Evolutionary conservation across 2,797 vertebrate species (phyloP).

Genomic region (Siniperca undulata): DNA sequence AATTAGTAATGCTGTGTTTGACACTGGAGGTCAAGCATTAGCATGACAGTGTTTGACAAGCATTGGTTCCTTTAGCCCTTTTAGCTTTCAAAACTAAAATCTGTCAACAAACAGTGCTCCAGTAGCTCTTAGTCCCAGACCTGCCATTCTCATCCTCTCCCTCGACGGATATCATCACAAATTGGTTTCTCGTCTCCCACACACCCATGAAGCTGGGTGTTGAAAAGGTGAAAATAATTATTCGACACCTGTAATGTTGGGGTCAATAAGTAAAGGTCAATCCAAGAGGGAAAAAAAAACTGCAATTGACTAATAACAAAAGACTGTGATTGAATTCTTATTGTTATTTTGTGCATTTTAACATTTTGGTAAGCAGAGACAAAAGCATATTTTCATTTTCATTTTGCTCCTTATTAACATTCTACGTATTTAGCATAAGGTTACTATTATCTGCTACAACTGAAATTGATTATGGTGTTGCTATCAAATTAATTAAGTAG

Average conservation of each 20-base stretch:
- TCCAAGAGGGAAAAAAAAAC: background rate
- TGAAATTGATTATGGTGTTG: background rate
- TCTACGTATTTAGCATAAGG: background rate
- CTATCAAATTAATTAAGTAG: too few relatives aligned
- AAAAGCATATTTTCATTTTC: background rate
- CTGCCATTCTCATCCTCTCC: constrained; percentile 40
- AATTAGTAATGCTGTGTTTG: constrained; percentile 45
- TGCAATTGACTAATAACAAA: background rate
- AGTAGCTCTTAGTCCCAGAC: constrained; percentile 32
- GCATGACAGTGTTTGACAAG: constrained; percentile 41
- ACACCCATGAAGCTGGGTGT: constrained; percentile 5
- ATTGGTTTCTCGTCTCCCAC: constrained; percentile 41
- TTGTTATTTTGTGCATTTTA: too few relatives aligned
- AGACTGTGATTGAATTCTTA: background rate
- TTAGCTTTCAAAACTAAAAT: constrained; percentile 45
- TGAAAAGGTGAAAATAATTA: constrained; percentile 40
- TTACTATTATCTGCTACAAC: background rate
- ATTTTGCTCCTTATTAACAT: background rate
- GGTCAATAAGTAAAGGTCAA: constrained; percentile 39
- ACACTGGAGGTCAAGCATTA: constrained; percentile 44
- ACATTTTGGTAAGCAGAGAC: background rate
- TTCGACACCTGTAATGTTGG: constrained; percentile 33
- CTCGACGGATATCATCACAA: constrained; percentile 36
- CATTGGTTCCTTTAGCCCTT: constrained; percentile 39
- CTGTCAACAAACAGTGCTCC: constrained; percentile 44